Base-by-base conservation (phyloP, 2,888 invertebrate genomes). In the Cotesia congregata region DNA sequence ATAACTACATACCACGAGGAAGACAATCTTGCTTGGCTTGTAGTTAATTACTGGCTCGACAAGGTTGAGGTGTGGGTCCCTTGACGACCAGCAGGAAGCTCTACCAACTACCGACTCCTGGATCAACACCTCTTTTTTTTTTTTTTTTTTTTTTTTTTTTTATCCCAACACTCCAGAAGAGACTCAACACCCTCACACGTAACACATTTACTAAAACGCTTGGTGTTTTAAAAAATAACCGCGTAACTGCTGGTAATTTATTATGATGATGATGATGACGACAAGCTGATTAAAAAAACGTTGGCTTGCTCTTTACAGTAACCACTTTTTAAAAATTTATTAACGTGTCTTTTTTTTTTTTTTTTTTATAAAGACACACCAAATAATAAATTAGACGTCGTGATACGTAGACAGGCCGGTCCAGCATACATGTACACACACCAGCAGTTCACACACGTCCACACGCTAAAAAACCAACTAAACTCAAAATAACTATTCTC, bases 1-100 rank as follows among this genome's bases (percentile, higher is more conserved):
- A 78, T 80, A 78, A 64, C 61, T 72, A 74, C 75, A 80, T 20
- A 69, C 9, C 72, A 74, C 70, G 67, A 68, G 68, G 75, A 64
- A 64, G 70, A 60, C 85, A 84, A 68, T 85, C 86, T 85, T 88
- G 83, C 89, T 30, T 65, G 30, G 65, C 30, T 12, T 9, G 30
- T 17, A 12, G 62, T n/a, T 20, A 6, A n/a, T 17, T 62, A 62
- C 17, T 17, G 6, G 15, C 62, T 5, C 6, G n/a, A 6, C 20
- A 6, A 17, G 30, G 65, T 12, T 5, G 41, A 73, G 73, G 59
- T 65, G 73, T 38, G 67, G 73, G 9, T 67, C 65, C 17, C 59
- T 30, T 15, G 50, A 67, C 60, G 30, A 73, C 50, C 50, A 59
- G n/a, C 30, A 59, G 6, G n/a, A 40, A 9, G 9, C 61, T 39